Evolutionary conservation across 2,888 invertebrate genomes (phyloP).

Genomic region (Stratiomys singularior): DNA sequence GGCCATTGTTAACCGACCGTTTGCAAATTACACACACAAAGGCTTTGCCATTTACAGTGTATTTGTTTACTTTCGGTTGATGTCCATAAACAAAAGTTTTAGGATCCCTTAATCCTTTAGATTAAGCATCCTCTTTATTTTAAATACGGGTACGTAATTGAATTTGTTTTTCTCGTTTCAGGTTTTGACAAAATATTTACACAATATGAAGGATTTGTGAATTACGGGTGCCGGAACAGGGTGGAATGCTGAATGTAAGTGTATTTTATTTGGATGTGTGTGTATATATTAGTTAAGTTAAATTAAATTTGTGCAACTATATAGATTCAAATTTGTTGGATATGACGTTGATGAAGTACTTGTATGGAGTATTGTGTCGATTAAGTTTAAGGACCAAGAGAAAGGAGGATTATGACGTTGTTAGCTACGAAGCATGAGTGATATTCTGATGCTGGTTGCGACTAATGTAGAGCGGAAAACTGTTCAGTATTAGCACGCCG

Average conservation of each 20-base stretch:
- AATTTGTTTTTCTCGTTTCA: constrained; percentile 43
- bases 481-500: too few relatives aligned
- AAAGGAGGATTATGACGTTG: neutral
- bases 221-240: constrained; percentile 27
- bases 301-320: constrained; percentile 30
- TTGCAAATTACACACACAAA: too few relatives aligned
- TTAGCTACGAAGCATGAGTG: too few relatives aligned
- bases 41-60: too few relatives aligned
- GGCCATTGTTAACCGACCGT: too few relatives aligned
- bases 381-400: neutral
- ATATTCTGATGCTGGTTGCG: too few relatives aligned
- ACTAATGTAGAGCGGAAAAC: too few relatives aligned
- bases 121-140: constrained; percentile 23
- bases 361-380: too few relatives aligned
- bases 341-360: too few relatives aligned
- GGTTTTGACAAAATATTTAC: constrained; percentile 36
- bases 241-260: constrained; percentile 43
- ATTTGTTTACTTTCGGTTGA: too few relatives aligned
- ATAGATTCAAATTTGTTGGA: neutral
- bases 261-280: neutral
- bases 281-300: constrained; percentile 4
- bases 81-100: constrained; percentile 24
- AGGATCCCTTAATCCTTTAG: neutral
- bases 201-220: constrained; percentile 28
- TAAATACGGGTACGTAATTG: constrained; percentile 29